A percentile compares a stretch with the other conserved stretches of the same genome.
Conservation (phyloP, 2,797 vertebrate species). For the Cryptoprocta ferox region DNA sequence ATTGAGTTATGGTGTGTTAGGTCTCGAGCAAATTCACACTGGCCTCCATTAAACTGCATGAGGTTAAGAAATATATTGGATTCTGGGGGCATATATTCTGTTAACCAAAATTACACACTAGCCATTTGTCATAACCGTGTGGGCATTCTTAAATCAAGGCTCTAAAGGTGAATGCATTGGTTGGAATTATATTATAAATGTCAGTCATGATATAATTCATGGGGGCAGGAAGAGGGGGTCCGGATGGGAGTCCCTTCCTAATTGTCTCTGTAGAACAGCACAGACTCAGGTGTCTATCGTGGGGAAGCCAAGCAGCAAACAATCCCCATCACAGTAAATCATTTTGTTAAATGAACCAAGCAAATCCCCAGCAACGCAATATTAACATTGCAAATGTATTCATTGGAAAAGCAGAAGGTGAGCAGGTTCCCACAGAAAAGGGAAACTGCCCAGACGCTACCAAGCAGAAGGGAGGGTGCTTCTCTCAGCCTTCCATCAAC, state of each 20-base stretch:
- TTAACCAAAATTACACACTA: conserved; percentile 55
- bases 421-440: not conserved
- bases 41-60: conserved; percentile 51
- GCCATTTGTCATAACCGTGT: not conserved
- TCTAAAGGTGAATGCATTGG: conserved; percentile 50
- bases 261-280: not conserved
- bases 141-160: conserved; percentile 61
- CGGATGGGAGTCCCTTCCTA: not conserved
- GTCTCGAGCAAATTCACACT: conserved; percentile 34
- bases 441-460: not conserved
- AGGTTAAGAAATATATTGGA: conserved; percentile 34
- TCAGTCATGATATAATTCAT: conserved; percentile 53
- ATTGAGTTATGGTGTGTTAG: not conserved
- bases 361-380: not conserved
- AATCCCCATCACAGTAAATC: not conserved
- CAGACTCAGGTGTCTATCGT: not conserved
- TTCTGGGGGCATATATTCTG: conserved; percentile 45
- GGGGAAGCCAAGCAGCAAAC: not conserved
- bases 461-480: not conserved
- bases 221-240: conserved; percentile 28
- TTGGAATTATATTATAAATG: conserved; percentile 47
- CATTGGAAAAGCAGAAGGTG: not conserved
- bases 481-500: not conserved
- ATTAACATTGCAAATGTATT: not conserved
- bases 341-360: not conserved